Conservation (phyloP, 2,113 vertebrate species). For the Dromaius novaehollandiae region DNA sequence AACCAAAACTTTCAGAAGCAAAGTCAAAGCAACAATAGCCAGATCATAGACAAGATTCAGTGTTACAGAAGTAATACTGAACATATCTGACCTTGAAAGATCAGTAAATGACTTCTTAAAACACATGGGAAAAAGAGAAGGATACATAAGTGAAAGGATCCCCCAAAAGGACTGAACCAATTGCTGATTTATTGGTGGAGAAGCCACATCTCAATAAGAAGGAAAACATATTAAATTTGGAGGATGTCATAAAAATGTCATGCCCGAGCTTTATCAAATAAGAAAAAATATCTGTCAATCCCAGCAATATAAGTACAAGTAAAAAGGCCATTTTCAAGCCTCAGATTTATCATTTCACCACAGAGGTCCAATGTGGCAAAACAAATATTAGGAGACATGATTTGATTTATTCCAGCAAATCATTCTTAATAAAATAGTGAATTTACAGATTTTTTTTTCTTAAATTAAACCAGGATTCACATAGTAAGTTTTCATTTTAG, state of each 20-base stretch:
- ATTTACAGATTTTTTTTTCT: not conserved
- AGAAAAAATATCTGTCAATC: not conserved
- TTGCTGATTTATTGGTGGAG: not conserved
- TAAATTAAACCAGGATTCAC: not conserved
- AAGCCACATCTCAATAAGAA: not conserved
- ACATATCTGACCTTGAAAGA: not conserved
- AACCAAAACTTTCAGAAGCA: not conserved
- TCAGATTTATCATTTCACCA: not conserved
- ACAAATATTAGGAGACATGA: not conserved
- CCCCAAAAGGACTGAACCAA: not conserved
- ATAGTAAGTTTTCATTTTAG: not conserved
- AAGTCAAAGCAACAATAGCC: not conserved
- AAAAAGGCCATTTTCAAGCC: not conserved
- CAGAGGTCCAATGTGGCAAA: not conserved
- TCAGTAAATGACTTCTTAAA: not conserved
- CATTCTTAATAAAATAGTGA: not conserved
- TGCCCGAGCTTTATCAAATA: not conserved
- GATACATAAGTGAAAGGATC: not conserved
- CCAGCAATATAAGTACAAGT: not conserved
- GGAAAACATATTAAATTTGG: not conserved
- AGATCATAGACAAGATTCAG: not conserved
- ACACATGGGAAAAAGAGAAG: not conserved
- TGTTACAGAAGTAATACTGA: not conserved
- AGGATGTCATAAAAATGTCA: not conserved
- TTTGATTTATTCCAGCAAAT: not conserved